Evolutionary conservation across 1,140 invertebrate genomes (phyloP).

Genomic region (Brachionus rotundiformis): DNA sequence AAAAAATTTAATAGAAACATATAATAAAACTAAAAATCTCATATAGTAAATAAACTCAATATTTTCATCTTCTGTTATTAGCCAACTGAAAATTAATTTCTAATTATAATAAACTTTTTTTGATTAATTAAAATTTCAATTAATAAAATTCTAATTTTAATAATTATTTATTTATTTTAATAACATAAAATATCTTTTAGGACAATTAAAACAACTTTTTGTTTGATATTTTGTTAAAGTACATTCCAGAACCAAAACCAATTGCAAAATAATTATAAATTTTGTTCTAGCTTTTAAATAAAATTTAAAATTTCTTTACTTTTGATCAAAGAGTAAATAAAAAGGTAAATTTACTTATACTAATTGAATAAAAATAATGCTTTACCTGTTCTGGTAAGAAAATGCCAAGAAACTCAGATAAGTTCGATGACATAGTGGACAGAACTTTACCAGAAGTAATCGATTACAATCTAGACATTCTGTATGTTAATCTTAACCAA

Average conservation of each 20-base stretch:
- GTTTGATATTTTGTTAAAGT: not conserved
- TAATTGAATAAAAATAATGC: not conserved
- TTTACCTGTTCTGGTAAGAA: not conserved
- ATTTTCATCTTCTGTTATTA: too few relatives aligned
- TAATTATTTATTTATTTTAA: too few relatives aligned
- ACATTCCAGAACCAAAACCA: not conserved
- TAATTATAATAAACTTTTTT: too few relatives aligned
- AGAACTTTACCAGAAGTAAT: constrained; percentile 92
- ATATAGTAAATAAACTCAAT: too few relatives aligned
- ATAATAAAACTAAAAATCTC: too few relatives aligned
- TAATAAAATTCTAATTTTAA: too few relatives aligned
- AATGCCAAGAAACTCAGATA: constrained; percentile 85
- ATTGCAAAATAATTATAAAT: not conserved
- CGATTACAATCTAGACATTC: constrained; percentile 72
- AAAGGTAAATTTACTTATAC: not conserved
- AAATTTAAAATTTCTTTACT: not conserved
- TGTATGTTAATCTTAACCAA: constrained; percentile 74
- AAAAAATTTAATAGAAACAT: too few relatives aligned
- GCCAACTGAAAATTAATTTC: too few relatives aligned
- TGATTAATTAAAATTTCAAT: too few relatives aligned
- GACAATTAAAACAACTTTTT: too few relatives aligned
- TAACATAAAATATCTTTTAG: too few relatives aligned
- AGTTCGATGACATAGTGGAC: constrained; percentile 94
- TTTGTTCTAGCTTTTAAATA: not conserved
- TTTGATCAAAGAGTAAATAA: not conserved